A percentile compares a stretch with the other conserved stretches of the same genome.
These are phyloP conservation scores for Petroica traversi DNA, from an alignment of 2,113 vertebrate genomes.

Conservation along the genomic window DNA sequence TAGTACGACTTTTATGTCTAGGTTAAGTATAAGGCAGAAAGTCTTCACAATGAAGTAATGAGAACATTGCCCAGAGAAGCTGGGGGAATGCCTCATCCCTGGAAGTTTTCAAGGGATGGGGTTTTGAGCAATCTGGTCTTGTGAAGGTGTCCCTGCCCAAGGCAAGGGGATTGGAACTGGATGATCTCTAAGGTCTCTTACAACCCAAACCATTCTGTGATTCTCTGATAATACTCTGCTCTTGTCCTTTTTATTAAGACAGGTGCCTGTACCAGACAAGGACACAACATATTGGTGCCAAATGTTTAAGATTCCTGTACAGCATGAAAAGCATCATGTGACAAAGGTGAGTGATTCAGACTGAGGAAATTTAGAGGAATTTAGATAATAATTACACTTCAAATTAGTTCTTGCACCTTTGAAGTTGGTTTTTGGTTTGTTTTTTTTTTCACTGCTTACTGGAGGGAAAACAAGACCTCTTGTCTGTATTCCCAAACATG, in stretches of 20 bases:
- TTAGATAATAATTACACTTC: not conserved
- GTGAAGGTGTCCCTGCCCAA: not conserved
- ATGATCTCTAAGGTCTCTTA: not conserved
- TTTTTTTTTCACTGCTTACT: not conserved
- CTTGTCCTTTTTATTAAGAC: slow-evolving; percentile 78
- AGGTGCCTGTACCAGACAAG: slow-evolving; percentile 85
- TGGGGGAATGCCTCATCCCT: not conserved
- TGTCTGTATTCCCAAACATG: not conserved
- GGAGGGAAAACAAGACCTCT: not conserved
- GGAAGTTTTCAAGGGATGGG: not conserved
- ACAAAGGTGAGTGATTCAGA: slow-evolving; percentile 76
- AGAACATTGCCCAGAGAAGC: not conserved
- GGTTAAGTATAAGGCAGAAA: not conserved
- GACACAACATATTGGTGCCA: slow-evolving; percentile 91
- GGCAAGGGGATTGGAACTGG: not conserved
- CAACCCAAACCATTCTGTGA: not conserved
- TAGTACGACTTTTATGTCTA: not conserved
- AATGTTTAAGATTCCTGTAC: slow-evolving; percentile 84
- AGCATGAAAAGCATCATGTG: slow-evolving; percentile 83
- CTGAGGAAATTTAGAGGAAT: not conserved
- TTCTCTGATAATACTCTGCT: not conserved
- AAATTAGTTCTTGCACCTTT: not conserved
- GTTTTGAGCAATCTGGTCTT: not conserved
- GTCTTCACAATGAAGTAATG: not conserved
- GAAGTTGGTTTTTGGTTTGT: too few relatives aligned